These are phyloP conservation scores for Periophthalmus modestus DNA, from an alignment of 2,113 vertebrate species.

Conservation along the genomic window DNA sequence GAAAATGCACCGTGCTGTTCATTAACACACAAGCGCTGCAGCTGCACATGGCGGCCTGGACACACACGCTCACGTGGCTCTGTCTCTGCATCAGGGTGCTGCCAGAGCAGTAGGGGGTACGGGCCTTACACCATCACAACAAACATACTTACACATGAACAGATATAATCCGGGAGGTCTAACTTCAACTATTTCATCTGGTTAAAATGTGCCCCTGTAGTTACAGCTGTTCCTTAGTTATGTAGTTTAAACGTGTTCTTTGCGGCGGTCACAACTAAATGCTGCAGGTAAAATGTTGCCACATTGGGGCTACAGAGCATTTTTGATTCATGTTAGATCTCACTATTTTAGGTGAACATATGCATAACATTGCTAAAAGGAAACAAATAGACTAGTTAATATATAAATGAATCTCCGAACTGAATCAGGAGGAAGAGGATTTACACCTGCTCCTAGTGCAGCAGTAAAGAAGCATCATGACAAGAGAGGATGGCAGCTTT, in stretches of 20 bases:
- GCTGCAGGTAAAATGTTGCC: background rate
- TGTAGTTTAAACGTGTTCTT: background rate
- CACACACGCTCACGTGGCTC: conserved; percentile 62
- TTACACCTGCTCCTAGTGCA: conserved; percentile 40
- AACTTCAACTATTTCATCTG: background rate
- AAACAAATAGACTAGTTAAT: conserved; percentile 16
- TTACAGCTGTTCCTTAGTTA: background rate
- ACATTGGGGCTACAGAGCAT: background rate
- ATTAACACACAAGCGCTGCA: conserved; percentile 73
- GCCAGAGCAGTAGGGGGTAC: conserved; percentile 29
- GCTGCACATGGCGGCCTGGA: conserved; percentile 72
- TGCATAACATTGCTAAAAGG: background rate
- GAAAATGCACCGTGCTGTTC: conserved; percentile 71
- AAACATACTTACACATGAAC: background rate
- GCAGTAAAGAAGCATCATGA: conserved; percentile 64
- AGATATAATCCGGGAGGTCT: conserved; percentile 10
- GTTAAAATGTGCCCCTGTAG: background rate
- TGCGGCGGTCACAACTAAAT: background rate
- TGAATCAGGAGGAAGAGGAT: conserved; percentile 36
- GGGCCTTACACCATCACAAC: conserved; percentile 25
- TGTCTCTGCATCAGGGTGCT: conserved; percentile 37
- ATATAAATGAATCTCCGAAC: conserved; percentile 21
- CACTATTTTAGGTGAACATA: background rate
- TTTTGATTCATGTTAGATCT: background rate
- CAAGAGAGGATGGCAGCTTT: conserved; percentile 76